A percentile compares a stretch with the other conserved stretches of the same genome.
phyloP scores from a whole-genome alignment of 2,888 invertebrate species.

The Liodrosophila aerea region DNA sequence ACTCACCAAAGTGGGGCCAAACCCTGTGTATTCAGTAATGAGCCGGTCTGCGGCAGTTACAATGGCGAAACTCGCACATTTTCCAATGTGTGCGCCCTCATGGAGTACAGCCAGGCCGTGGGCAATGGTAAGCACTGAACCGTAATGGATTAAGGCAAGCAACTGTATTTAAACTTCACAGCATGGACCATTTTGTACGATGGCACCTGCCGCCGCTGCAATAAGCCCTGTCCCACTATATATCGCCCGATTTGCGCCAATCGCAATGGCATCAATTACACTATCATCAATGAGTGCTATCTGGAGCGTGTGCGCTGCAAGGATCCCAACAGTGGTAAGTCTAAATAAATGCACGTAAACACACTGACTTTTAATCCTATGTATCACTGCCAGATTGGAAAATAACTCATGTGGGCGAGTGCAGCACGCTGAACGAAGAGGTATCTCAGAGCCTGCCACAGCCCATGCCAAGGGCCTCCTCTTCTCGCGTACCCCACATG shows the following conservation, averaged over 20 bases:
- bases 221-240: conserved; percentile 52
- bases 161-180: conserved; percentile 31
- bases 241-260: conserved; percentile 68
- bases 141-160: conserved; percentile 14
- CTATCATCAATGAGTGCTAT: conserved; percentile 74
- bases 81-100: conserved; percentile 65
- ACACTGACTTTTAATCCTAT: not conserved
- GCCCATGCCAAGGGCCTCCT: conserved; percentile 13
- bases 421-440: conserved; percentile 27
- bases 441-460: conserved; percentile 21
- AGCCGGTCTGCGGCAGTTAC: conserved; percentile 64
- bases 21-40: conserved; percentile 63
- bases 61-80: conserved; percentile 60
- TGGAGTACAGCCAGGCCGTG: conserved; percentile 56
- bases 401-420: conserved; percentile 58
- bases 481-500: conserved; percentile 24
- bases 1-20: not conserved
- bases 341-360: not conserved
- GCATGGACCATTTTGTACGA: conserved; percentile 71
- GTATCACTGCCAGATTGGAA: conserved; percentile 53
- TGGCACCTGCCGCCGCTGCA: conserved; percentile 61
- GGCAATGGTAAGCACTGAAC: conserved; percentile 54
- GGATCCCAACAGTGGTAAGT: conserved; percentile 67
- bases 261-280: conserved; percentile 66
- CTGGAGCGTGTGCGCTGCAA: conserved; percentile 65